Base-by-base conservation (phyloP, 2,797 vertebrate genomes). In the Neolamprologus multifasciatus region DNA sequence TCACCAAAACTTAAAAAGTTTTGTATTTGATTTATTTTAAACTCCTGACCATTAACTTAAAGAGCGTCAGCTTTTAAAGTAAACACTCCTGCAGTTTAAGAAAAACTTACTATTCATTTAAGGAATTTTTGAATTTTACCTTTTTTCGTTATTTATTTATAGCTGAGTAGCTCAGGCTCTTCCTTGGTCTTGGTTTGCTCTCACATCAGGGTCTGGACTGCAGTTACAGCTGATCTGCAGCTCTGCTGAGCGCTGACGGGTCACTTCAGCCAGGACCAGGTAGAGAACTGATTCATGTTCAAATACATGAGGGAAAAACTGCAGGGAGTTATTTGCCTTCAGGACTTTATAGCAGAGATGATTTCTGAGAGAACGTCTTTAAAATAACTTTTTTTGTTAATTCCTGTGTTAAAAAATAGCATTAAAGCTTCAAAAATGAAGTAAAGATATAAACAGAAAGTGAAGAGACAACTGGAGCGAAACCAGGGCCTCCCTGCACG, bases 61-160 rank as follows among this genome's bases (percentile, higher is more conserved):
- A 52, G n/a, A 52, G 10, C 0, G 51, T 52, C n/a, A 0, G n/a
- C 51, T 12, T 11, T 12, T 0, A 21, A 52, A 52, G n/a, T 52
- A 52, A 52, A 52, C n/a, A 52, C 51, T 52, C 10, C n/a, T 0
- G 4, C n/a, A 21, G 51, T 54, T 54, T 13, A 7, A 54, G 51
- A 54, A 54, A 54, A 23, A 23, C 52, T 8, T 0, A 26, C 0
- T 55, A 55, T 55, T 55, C 7, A 55, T 55, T 55, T 14, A 26
- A 26, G 12, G 0, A 26, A 26, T 8, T 55, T 55, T 55, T 26
- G 12, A 55, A 1, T 8, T 14, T 1, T 3, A 55, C 23, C 7
- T 5, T 55, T 26, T 54, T 8, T 55, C 0, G 0, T 8, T 55
- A 55, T 26, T 55, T 14, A 26, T 26, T 14, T 0, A 55, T 8